Base-by-base conservation (phyloP, 2,888 invertebrate species). In the Calliopum simillimum region DNA sequence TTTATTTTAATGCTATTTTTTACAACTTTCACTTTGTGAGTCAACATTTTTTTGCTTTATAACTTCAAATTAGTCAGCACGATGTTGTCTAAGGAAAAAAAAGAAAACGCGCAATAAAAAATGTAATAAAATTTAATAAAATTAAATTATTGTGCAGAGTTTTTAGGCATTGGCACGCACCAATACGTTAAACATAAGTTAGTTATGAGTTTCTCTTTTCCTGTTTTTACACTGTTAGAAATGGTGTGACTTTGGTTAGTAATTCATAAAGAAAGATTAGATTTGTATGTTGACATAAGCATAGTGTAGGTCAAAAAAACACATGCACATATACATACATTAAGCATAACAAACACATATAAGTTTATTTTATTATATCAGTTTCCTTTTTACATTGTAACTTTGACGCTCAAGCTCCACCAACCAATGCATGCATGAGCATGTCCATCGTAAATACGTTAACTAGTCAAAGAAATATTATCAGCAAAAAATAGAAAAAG, bases 231-330 rank as follows among this genome's bases (percentile, higher is more conserved):
- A 43, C 70, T 72, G 71, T 71, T 68, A 72, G 70, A 72, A 68
- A 74, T 74, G 64, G 75, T 75, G 72, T 74, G 75, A 74, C 75
- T 72, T 51, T 55, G 65, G 74, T 69, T 70, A 72, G 74, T 72
- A 61, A 72, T 69, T 73, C 71, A 72, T 71, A 71, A 71, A 73
- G 64, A 69, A 63, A 68, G 59, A 73, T 73, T 71, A 71, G 61
- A 68, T 68, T 14, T 16, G 16, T 4, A n/a, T 14, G 33, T 33
- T 1, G 8, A 33, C 8, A 33, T 6, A 33, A 33, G n/a, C n/a
- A 14, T 16, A 8, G n/a, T 49, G 49, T 16, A 64, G 51, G 25
- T 49, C 21, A 44, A 25, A 47, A 64, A 64, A 14, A 61, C 63
- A 59, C 47, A 23, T 51, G 25, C n/a, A 25, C 12, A 21, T 53